Percentiles rank a stretch among this genome's conserved stretches.
Conservation (phyloP, 2,113 vertebrate species). For the Hoplias malabaricus region DNA sequence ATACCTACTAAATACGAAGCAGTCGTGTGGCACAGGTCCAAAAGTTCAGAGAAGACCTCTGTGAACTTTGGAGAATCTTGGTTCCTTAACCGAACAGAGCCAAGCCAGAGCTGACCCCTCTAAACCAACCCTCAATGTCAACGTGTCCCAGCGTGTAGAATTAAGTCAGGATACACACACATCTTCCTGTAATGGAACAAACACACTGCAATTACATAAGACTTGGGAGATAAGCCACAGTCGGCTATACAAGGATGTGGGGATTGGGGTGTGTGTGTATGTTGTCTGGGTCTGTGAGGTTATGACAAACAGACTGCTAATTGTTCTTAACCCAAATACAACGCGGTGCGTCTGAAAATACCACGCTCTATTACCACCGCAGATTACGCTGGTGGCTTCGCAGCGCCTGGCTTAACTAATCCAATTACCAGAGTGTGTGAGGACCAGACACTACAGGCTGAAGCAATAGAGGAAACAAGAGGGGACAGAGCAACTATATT, state of each 20-base stretch:
- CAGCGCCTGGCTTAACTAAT: conserved; percentile 19
- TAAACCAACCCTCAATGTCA: conserved; percentile 38
- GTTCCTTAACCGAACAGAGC: conserved; percentile 26
- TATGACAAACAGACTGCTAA: conserved; percentile 40
- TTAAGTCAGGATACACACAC: not conserved
- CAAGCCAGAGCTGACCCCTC: conserved; percentile 19
- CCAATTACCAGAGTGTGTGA: conserved; percentile 32
- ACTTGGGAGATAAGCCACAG: not conserved
- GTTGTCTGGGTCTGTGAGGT: not conserved
- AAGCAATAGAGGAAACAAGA: not conserved
- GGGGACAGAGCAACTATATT: not conserved
- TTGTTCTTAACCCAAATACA: conserved; percentile 41
- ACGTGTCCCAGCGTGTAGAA: not conserved
- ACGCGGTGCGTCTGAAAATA: conserved; percentile 16
- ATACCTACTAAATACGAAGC: not conserved
- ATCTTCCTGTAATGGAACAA: not conserved
- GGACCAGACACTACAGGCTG: not conserved
- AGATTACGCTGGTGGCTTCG: conserved; percentile 37
- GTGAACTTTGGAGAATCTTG: conserved; percentile 5
- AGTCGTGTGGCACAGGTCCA: not conserved
- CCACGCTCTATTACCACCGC: conserved; percentile 3
- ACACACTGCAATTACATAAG: not conserved
- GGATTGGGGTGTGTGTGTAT: not conserved
- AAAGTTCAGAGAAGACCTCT: not conserved
- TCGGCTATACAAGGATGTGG: not conserved